Base-by-base conservation (phyloP, 2,888 invertebrate species). In the Catonia carolina region DNA sequence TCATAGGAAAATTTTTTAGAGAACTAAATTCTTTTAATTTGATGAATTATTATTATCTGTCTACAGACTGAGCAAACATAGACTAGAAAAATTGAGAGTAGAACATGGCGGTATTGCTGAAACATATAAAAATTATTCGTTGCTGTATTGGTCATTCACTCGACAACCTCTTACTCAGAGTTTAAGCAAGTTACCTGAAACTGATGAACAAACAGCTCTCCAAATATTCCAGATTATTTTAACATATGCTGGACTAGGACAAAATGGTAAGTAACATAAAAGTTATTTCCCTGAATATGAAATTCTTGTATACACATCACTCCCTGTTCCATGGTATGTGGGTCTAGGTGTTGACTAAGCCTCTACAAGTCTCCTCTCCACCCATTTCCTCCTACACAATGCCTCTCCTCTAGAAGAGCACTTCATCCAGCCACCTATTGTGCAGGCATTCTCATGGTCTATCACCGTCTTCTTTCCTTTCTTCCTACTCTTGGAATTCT, bases 71-170 rank as follows among this genome's bases (percentile, higher is more conserved):
- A 91, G 90, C 62, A 90, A 90, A 70, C 87, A 89, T 69, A 81
- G 89, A 7, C 74, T 91, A 60, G 92, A 92, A 69, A 88, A 88
- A 70, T 71, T 86, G 37, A 74, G 85, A 58, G 79, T 82, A 60
- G 84, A 85, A 65, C 81, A 82, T 66, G 81, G 82, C 2, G 74
- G 75, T n/a, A 72, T 77, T 15, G 86, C 88, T 17, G 91, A 92
- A 74, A 84, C 85, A 39, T 91, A 91, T 73, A 91, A 91, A 73
- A 88, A 89, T 53, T 92, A 87, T 73, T 85, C 88, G 8, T 83
- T 89, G 62, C 84, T 82, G 17, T 93, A 86, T 75, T 96, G 95
- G 95, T 86, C 91, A 39, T 96, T 94, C 75, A 86, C 87, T 67
- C 83, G 92, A 62, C 81, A 85, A 60, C 79, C 82, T 6, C 74